Conservation (phyloP, 1,140 invertebrate species). For the Ceratosolen solmsi region DNA sequence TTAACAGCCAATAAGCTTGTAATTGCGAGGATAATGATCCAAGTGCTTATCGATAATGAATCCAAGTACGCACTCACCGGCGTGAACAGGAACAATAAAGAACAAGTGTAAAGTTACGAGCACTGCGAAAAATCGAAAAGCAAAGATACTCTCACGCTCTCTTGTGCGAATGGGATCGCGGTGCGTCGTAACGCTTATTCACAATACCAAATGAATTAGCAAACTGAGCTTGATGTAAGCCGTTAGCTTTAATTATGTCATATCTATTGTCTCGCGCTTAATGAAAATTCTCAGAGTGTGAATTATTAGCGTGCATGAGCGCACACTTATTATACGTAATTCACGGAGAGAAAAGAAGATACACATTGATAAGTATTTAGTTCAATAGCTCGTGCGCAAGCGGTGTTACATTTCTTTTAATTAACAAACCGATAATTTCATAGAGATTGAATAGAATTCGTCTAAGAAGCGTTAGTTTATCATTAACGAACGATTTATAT, state of each 20-base stretch:
- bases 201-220: slow-evolving; percentile 42
- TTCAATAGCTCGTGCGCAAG: background rate
- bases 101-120: background rate
- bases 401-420: slow-evolving; percentile 12
- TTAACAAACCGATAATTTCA: background rate
- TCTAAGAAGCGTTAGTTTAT: too few species aligned
- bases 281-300: slow-evolving; percentile 39
- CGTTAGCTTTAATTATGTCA: slow-evolving; percentile 54
- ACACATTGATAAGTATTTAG: background rate
- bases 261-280: slow-evolving; percentile 38
- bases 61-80: background rate
- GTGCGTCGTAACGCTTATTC: slow-evolving; percentile 4
- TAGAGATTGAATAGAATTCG: too few species aligned
- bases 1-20: background rate
- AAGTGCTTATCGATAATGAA: slow-evolving; percentile 23
- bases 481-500: too few species aligned
- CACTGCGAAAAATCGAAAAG: background rate
- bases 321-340: background rate
- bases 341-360: background rate
- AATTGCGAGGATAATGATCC: slow-evolving; percentile 7
- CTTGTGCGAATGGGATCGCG: slow-evolving; percentile 26
- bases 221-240: slow-evolving; percentile 27
- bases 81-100: background rate
- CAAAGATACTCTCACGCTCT: slow-evolving; percentile 45
- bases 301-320: background rate